Percentiles rank a stretch among this genome's conserved stretches.
Evolutionary conservation across 2,113 vertebrate genomes (phyloP).

Genomic region (Sebastes fasciatus): DNA sequence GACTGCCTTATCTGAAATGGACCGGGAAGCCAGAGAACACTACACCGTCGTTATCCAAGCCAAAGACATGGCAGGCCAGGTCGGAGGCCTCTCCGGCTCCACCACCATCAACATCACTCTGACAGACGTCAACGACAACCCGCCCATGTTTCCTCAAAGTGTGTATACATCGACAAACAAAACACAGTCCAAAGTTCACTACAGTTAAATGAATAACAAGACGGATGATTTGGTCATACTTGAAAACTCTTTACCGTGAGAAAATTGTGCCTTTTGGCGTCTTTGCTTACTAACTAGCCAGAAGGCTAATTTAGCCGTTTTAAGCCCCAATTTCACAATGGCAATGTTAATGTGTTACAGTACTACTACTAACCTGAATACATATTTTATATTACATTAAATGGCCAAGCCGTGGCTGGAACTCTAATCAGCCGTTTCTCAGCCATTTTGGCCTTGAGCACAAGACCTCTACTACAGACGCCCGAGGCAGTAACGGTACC

Average conservation of each 20-base stretch:
- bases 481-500: constrained; percentile 21
- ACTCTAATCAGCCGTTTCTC: constrained; percentile 13
- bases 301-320: constrained; percentile 4
- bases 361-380: constrained; percentile 13
- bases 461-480: not conserved
- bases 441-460: constrained; percentile 28
- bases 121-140: constrained; percentile 98
- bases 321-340: constrained; percentile 18
- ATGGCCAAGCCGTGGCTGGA: not conserved
- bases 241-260: too few relatives aligned
- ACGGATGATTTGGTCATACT: not conserved
- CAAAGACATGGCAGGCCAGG: constrained; percentile 99
- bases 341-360: not conserved
- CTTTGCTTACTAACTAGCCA: constrained; percentile 13
- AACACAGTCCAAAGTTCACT: not conserved
- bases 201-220: not conserved
- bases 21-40: constrained; percentile 97
- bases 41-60: constrained; percentile 98
- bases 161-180: constrained; percentile 69
- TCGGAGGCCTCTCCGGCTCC: constrained; percentile 95
- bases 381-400: constrained; percentile 1
- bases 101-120: constrained; percentile 97
- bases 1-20: constrained; percentile 97
- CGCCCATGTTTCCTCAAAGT: constrained; percentile 96
- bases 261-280: not conserved